Base-by-base conservation (phyloP, 2,888 invertebrate species). In the Patella pellucida region DNA sequence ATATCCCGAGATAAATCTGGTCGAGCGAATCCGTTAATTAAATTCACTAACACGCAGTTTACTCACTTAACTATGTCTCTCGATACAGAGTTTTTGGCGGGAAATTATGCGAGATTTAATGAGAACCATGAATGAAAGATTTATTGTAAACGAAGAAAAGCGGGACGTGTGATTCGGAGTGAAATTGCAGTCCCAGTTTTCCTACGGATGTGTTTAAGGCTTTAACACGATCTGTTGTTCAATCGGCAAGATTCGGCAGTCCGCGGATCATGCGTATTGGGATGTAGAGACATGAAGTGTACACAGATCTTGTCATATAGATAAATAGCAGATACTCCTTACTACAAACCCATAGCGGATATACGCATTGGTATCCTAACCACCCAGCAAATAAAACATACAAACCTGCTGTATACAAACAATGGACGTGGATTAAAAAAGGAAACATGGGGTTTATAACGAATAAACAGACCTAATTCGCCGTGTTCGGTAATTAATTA, bases 31-130 rank as follows among this genome's bases (percentile, higher is more conserved):
- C 62, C 62, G 19, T 15, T 62, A 23, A 62, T 62, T 62, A 62
- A 62, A 62, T 62, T 62, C 62, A 62, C 23, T 62, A 19, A 62
- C 62, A 62, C 62, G 62, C 19, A 62, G 19, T 62, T 62, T 62
- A 41, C 41, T 41, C 41, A 41, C 41, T 41, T 41, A 41, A 41
- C 41, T 41, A 9, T 41, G 41, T 41, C 41, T 41, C 41, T 41
- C 41, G 62, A 23, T 11, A 23, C 23, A 62, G 62, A 62, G n/a
- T n/a, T 23, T 62, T 62, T 62, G 11, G 62, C 19, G 19, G 62
- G 62, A 23, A 62, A 62, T 62, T 62, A 11, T 11, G 19, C 23
- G 62, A 62, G 62, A 62, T 62, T 62, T 62, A 62, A 23, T 62
- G 62, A 62, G 23, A 62, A 62, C 23, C 19, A 14, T 62, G 62